phyloP scores from a whole-genome alignment of 1,140 invertebrate genomes.

The Rhyzopertha dominica region DNA sequence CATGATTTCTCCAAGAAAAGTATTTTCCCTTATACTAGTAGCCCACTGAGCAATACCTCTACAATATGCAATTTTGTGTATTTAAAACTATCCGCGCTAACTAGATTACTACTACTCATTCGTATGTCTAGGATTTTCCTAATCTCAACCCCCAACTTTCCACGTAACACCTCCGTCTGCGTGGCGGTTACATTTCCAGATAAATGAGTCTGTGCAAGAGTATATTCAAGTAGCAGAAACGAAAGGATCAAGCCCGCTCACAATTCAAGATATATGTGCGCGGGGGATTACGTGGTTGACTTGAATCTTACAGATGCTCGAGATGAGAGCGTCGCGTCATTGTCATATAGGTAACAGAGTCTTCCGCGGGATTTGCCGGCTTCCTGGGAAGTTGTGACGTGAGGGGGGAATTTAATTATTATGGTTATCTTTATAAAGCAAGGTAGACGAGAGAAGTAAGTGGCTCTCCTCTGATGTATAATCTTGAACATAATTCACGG shows the following conservation, averaged over 20 bases:
- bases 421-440: constrained; percentile 44
- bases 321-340: constrained; percentile 23
- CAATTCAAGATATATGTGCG: constrained; percentile 25
- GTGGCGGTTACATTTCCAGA: too few species aligned
- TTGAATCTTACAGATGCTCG: constrained; percentile 18
- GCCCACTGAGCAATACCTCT: too few species aligned
- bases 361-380: constrained; percentile 19
- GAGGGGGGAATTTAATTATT: constrained; percentile 43
- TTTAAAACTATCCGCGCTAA: too few species aligned
- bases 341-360: constrained; percentile 37
- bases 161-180: too few species aligned
- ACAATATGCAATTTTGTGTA: too few species aligned
- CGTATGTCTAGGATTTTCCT: too few species aligned
- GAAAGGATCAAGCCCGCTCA: constrained; percentile 30
- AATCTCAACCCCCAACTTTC: too few species aligned
- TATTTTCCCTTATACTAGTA: too few species aligned
- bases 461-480: constrained; percentile 38
- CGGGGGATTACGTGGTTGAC: background rate
- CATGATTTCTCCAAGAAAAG: too few species aligned
- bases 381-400: constrained; percentile 4
- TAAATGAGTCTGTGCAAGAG: constrained; percentile 24
- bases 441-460: constrained; percentile 35
- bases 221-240: constrained; percentile 24
- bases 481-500: constrained; percentile 37
- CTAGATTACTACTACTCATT: too few species aligned